Evolutionary conservation across 2,888 invertebrate genomes (phyloP).

Genomic region (Cyrtodaria siliqua): DNA sequence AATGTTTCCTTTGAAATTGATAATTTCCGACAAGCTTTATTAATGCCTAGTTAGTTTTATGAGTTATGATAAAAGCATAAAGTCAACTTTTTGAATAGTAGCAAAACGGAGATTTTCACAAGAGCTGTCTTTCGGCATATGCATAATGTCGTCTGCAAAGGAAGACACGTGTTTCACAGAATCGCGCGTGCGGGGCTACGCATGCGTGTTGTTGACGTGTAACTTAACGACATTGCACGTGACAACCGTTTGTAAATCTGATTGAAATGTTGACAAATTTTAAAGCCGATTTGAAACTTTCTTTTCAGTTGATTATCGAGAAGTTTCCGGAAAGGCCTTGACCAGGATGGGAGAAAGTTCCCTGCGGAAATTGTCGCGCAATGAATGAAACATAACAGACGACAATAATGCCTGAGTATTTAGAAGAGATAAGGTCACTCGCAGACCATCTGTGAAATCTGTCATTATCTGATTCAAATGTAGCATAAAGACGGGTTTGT

Average conservation of each 20-base stretch:
- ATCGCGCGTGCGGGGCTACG: constrained; percentile 53
- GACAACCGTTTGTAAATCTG: constrained; percentile 56
- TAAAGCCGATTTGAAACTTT: constrained; percentile 56
- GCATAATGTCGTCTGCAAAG: constrained; percentile 59
- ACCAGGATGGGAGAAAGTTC: constrained; percentile 1
- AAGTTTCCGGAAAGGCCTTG: constrained; percentile 31
- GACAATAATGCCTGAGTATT: not conserved
- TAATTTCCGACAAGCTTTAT: constrained; percentile 60
- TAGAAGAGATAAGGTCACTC: constrained; percentile 27
- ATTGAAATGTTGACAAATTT: constrained; percentile 55
- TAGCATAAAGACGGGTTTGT: too few species aligned
- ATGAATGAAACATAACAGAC: not conserved
- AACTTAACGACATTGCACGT: constrained; percentile 59
- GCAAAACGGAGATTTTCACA: constrained; percentile 42
- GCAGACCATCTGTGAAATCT: constrained; percentile 47
- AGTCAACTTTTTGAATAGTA: constrained; percentile 55
- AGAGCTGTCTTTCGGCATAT: constrained; percentile 50
- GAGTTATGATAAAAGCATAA: constrained; percentile 58
- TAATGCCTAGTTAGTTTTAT: constrained; percentile 65
- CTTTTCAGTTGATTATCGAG: constrained; percentile 43
- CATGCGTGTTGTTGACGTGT: constrained; percentile 54
- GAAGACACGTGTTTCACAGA: constrained; percentile 52
- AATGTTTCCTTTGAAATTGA: constrained; percentile 62
- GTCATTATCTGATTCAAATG: too few species aligned
- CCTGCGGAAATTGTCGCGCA: constrained; percentile 5